Evolutionary conservation across 2,113 vertebrate genomes (phyloP).

Genomic region (Oryzias celebensis): DNA sequence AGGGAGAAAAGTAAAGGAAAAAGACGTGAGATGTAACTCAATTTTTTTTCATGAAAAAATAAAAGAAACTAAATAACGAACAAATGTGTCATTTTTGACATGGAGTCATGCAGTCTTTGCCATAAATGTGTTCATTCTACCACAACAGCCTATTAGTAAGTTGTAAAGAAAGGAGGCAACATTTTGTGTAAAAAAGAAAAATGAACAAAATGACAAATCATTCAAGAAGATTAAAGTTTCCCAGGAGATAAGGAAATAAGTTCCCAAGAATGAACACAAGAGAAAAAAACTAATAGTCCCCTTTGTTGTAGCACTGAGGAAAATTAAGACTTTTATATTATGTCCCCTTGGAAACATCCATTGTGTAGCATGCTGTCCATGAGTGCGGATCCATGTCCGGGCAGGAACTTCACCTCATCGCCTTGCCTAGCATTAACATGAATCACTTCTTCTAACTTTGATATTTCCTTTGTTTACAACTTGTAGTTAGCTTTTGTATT

Average conservation of each 20-base stretch:
- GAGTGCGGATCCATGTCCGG: not conserved
- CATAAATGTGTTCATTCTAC: too few species aligned
- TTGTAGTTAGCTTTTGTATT: conserved; percentile 3
- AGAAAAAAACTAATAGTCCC: conserved; percentile 20
- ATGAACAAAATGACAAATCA: conserved; percentile 13
- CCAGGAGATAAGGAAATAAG: not conserved
- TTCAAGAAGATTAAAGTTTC: conserved; percentile 22
- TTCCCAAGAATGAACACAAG: conserved; percentile 25
- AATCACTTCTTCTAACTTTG: not conserved
- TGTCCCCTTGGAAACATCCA: conserved; percentile 24
- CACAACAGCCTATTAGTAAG: too few species aligned
- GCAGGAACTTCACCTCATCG: conserved; percentile 10
- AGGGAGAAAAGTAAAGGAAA: conserved; percentile 24
- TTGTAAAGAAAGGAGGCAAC: conserved; percentile 13
- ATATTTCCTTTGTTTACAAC: not conserved
- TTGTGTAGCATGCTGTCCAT: conserved; percentile 3
- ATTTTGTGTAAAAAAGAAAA: conserved; percentile 29
- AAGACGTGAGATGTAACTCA: conserved; percentile 26
- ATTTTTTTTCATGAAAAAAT: conserved; percentile 28
- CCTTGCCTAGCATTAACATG: not conserved
- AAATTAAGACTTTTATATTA: conserved; percentile 36
- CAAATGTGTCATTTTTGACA: not conserved
- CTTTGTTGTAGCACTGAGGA: conserved; percentile 22
- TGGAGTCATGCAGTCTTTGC: too few species aligned
- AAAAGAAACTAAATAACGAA: not conserved